phyloP scores from a whole-genome alignment of 2,113 vertebrate species.

The Garra rufa region DNA sequence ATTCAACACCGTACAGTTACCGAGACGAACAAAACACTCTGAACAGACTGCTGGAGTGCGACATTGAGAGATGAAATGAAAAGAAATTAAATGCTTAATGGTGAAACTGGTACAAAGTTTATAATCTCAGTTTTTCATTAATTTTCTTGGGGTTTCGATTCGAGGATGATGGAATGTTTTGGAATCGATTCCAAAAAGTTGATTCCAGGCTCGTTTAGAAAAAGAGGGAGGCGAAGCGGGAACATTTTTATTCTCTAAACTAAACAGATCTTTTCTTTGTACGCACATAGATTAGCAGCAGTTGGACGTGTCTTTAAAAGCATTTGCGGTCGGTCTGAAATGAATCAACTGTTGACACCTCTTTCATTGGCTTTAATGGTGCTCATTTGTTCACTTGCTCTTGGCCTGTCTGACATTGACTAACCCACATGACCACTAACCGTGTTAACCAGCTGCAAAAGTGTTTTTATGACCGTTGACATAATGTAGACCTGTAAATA shows the following conservation, averaged over 20 bases:
- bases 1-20: slow-evolving; percentile 2
- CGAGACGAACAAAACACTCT: neutral
- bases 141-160: neutral
- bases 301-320: neutral
- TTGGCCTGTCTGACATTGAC: too few relatives aligned
- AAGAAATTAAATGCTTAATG: neutral
- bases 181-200: neutral
- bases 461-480: too few relatives aligned
- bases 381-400: too few relatives aligned
- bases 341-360: too few relatives aligned
- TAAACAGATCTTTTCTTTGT: neutral
- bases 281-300: neutral
- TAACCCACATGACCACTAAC: too few relatives aligned
- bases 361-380: too few relatives aligned
- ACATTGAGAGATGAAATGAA: neutral
- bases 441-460: too few relatives aligned
- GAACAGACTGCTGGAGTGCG: neutral
- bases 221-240: neutral
- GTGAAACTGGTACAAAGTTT: neutral
- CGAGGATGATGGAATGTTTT: neutral
- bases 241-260: neutral
- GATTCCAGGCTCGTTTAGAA: neutral
- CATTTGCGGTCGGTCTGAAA: neutral
- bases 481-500: too few relatives aligned
- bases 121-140: neutral